These are phyloP conservation scores for Scotopteryx bipunctaria DNA, from an alignment of 2,888 invertebrate species.

Conservation along the genomic window DNA sequence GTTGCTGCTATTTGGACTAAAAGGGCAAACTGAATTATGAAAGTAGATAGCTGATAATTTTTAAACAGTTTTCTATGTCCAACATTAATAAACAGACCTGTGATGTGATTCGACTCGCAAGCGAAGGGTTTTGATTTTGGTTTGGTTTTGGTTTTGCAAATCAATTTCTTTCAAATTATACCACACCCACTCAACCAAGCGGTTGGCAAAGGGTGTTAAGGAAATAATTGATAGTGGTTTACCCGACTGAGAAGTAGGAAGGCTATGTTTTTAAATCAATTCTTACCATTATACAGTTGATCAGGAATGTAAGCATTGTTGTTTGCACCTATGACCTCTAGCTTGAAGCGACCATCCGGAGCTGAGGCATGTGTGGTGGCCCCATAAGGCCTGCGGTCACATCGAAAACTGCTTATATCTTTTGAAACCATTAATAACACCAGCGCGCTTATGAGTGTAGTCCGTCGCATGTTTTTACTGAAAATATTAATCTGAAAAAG, in stretches of 20 bases:
- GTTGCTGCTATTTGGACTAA: conserved; percentile 63
- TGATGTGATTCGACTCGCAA: no score
- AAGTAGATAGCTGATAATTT: conserved; percentile 14
- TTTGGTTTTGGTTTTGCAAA: no score
- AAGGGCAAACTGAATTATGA: background rate
- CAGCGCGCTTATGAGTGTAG: background rate
- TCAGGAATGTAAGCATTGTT: conserved; percentile 67
- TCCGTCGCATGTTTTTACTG: background rate
- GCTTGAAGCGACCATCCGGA: conserved; percentile 66
- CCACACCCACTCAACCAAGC: no score
- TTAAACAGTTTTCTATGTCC: no score
- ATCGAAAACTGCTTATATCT: conserved; percentile 52
- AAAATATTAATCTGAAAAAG: background rate
- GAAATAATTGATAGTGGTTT: no score
- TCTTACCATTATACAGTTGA: conserved; percentile 67
- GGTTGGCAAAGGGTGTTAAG: no score
- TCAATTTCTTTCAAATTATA: no score
- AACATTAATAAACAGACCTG: no score
- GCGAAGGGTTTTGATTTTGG: no score
- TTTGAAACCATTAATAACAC: conserved; percentile 17
- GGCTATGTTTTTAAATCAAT: background rate
- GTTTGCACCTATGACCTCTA: conserved; percentile 54
- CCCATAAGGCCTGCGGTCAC: conserved; percentile 70
- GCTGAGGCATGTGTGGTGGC: conserved; percentile 59
- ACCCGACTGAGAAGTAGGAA: no score